These are phyloP conservation scores for Centropristis striata DNA, from an alignment of 2,113 vertebrate species.

Conservation along the genomic window DNA sequence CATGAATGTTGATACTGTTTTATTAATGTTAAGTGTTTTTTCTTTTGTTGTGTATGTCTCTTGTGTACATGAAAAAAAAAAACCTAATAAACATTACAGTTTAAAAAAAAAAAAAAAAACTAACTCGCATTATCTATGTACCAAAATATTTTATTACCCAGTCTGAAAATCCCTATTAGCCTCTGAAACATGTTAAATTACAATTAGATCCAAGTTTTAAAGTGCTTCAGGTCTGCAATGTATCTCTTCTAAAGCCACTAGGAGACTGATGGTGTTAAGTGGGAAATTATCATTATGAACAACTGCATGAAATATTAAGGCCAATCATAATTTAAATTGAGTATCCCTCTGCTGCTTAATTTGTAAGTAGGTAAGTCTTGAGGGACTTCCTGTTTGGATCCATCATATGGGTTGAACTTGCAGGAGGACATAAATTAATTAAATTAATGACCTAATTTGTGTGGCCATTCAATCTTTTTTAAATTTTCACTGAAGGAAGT, in stretches of 20 bases:
- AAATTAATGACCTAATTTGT: constrained; percentile 30
- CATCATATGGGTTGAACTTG: constrained; percentile 3
- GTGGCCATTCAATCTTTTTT: background rate
- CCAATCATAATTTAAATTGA: constrained; percentile 24
- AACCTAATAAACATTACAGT: no score
- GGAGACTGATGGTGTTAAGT: constrained; percentile 2
- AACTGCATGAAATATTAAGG: constrained; percentile 54
- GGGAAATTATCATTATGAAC: constrained; percentile 7
- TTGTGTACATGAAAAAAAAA: no score
- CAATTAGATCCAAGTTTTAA: background rate
- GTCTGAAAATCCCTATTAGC: background rate
- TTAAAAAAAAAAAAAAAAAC: no score
- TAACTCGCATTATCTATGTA: no score
- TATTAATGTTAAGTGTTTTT: no score
- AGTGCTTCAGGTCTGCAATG: background rate
- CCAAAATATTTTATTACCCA: no score
- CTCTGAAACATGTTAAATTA: background rate
- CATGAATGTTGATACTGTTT: no score
- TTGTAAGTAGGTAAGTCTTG: constrained; percentile 3
- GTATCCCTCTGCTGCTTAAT: constrained; percentile 31
- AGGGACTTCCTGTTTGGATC: constrained; percentile 21
- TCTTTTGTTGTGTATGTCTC: no score
- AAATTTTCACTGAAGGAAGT: constrained; percentile 21
- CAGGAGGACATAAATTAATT: constrained; percentile 25
- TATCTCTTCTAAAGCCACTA: background rate